phyloP scores from a whole-genome alignment of 2,113 vertebrate genomes.

The Nipponia nippon region DNA sequence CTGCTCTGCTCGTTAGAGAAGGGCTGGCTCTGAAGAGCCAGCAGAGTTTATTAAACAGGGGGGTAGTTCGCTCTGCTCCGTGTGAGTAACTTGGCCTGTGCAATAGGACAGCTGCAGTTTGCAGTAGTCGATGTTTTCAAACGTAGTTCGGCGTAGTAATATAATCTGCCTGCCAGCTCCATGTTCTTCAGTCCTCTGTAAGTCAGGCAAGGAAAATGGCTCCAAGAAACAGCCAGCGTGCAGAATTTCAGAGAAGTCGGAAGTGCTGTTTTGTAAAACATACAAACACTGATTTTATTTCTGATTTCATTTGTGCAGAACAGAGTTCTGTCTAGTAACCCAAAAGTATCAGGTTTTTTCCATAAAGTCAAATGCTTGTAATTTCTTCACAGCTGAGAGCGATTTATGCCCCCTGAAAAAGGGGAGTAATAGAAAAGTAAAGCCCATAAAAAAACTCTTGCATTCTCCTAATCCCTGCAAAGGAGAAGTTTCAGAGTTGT shows the following conservation, averaged over 20 bases:
- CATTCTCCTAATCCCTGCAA: not conserved
- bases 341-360: not conserved
- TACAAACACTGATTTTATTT: not conserved
- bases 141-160: not conserved
- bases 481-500: not conserved
- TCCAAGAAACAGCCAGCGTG: not conserved
- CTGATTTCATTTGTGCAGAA: not conserved
- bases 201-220: constrained; percentile 19
- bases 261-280: not conserved
- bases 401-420: not conserved
- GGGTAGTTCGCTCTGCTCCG: rapidly evolving
- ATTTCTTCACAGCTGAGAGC: not conserved
- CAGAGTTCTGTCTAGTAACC: not conserved
- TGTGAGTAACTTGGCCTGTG: not conserved
- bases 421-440: not conserved
- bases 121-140: not conserved
- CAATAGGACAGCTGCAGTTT: not conserved
- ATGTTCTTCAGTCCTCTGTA: not conserved
- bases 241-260: not conserved
- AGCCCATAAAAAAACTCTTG: not conserved
- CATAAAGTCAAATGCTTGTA: not conserved
- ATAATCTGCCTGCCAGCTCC: constrained; percentile 7
- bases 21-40: not conserved
- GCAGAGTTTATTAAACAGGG: rapidly evolving
- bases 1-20: not conserved